Evolutionary conservation across 2,113 vertebrate genomes (phyloP), one percentile per base, ranked within the genome.

Genomic region (Elachura formosa): DNA sequence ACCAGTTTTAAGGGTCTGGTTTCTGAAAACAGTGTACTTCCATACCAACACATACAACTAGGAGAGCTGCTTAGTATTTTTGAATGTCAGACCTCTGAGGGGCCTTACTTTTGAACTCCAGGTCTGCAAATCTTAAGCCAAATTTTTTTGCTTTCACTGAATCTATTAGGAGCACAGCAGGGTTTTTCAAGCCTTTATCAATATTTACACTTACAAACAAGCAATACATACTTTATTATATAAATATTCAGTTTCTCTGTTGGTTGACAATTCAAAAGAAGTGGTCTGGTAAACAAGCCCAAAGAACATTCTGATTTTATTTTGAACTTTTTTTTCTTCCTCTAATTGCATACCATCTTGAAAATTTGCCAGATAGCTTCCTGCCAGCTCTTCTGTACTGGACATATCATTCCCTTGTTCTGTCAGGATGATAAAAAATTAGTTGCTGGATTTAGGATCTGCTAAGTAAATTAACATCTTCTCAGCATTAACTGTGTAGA

Each of bases 341-440:
- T 26, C 43, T 76, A 58, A 84, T 95, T 95, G 41, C 83, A 75
- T 69, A 77, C 52, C 90, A 14, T 28, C n/a, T 77, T 90, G 61
- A 95, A 68, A 91, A 84, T 51, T 85, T 96, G 79, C 90, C 94
- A 96, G 83, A 49, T 43, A 93, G n/a, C 49, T 95, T 83, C 54
- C 81, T 92, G 83, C n/a, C 89, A 97, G 68, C 82, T 90, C 94
- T 94, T 95, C 71, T 67, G 17, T 62, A 71, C 66, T 90, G 71
- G 56, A 90, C 54, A 36, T 81, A 62, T 87, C 25, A 64, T 81
- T 80, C 92, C 68, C 89, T 91, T 94, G 48, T 95, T 96, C 94
- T 91, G 79, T 89, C 55, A 95, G 96, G 97, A 97, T 87, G 90
- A 95, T 63, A 96, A 94, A 96, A 97, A 96, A 75, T 89, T 85